phyloP scores from a whole-genome alignment of 2,888 invertebrate species.

The Artemia sinica region DNA sequence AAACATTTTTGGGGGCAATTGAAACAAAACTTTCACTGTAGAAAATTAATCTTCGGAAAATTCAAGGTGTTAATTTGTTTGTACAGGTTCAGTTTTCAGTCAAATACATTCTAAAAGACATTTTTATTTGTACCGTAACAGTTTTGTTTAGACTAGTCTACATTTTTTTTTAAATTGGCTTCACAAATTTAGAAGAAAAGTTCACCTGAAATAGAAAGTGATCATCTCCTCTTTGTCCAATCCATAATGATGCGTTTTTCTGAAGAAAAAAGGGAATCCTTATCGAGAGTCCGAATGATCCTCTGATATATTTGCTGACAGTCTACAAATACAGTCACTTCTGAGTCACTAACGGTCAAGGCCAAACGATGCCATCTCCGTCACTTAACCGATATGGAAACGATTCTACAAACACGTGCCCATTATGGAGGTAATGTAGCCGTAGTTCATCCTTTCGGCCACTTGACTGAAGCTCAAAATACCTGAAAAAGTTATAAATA shows the following conservation, averaged over 20 bases:
- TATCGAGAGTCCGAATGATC: constrained; percentile 46
- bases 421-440: constrained; percentile 52
- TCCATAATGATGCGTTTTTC: constrained; percentile 61
- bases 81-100: too few species aligned
- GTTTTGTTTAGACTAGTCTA: too few species aligned
- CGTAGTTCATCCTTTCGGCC: constrained; percentile 70
- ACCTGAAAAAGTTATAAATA: constrained; percentile 39
- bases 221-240: constrained; percentile 67
- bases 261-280: constrained; percentile 25
- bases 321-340: constrained; percentile 63
- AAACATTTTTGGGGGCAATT: too few species aligned
- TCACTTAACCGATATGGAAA: constrained; percentile 74
- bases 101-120: too few species aligned
- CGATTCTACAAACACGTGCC: constrained; percentile 44
- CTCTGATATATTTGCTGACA: constrained; percentile 69
- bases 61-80: too few species aligned
- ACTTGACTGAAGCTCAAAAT: constrained; percentile 77
- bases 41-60: too few species aligned
- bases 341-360: constrained; percentile 58
- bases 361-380: constrained; percentile 68
- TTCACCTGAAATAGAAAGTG: constrained; percentile 72
- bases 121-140: too few species aligned
- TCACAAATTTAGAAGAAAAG: constrained; percentile 18
- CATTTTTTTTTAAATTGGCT: too few species aligned
- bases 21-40: too few species aligned